Conservation (phyloP, 2,888 invertebrate species). For the Ectobius pallidus region DNA sequence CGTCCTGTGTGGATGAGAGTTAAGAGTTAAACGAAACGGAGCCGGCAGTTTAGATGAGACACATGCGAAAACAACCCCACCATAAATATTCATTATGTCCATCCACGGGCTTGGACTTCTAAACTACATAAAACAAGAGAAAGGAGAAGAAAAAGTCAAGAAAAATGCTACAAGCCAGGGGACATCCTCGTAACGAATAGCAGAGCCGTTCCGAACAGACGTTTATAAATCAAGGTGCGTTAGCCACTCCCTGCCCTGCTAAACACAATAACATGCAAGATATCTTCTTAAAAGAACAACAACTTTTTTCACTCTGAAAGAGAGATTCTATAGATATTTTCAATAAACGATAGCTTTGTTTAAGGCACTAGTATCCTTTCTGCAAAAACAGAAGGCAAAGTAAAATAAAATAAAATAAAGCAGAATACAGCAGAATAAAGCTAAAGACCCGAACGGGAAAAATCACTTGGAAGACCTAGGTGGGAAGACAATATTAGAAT, state of each 20-base stretch:
- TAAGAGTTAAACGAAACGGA: constrained; percentile 23
- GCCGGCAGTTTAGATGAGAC: constrained; percentile 19
- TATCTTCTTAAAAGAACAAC: neutral
- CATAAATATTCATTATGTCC: constrained; percentile 36
- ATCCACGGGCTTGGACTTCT: constrained; percentile 24
- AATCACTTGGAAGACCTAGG: no score
- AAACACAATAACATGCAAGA: neutral
- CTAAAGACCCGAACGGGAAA: no score
- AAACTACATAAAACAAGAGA: constrained; percentile 28
- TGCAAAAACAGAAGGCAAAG: no score
- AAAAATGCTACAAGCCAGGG: constrained; percentile 3
- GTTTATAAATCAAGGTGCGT: constrained; percentile 21
- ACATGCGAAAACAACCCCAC: constrained; percentile 24
- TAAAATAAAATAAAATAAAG: no score
- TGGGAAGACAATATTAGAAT: no score
- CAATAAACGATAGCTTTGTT: no score
- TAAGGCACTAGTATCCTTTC: no score
- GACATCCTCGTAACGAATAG: constrained; percentile 14
- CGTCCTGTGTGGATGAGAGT: neutral
- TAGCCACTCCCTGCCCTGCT: no score
- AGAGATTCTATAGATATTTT: no score
- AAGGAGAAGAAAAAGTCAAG: constrained; percentile 17
- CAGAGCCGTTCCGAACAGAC: neutral
- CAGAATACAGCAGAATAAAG: no score
- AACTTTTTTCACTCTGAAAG: no score